Evolutionary conservation across 2,113 vertebrate species (phyloP).

Genomic region (Oreochromis niloticus): DNA sequence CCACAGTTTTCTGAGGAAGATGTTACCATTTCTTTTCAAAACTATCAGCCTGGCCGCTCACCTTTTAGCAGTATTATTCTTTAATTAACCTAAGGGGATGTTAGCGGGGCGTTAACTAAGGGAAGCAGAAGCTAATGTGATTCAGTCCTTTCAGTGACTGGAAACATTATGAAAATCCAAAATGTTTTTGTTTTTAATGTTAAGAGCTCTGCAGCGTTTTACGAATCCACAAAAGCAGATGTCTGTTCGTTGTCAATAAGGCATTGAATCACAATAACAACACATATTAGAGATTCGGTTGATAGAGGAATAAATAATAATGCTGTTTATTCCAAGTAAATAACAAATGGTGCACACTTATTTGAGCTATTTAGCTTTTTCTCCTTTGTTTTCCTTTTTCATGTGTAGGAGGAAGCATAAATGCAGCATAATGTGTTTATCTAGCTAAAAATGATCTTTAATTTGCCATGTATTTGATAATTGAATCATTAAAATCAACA

Average conservation of each 20-base stretch:
- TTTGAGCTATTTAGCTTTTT: background rate
- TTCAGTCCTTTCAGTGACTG: constrained; percentile 37
- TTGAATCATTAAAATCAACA: background rate
- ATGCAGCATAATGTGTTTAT: background rate
- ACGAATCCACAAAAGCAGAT: constrained; percentile 8
- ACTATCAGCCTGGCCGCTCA: constrained; percentile 14
- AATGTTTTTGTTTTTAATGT: constrained; percentile 40
- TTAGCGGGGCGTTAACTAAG: constrained; percentile 9
- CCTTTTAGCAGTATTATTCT: constrained; percentile 39
- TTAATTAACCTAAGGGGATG: constrained; percentile 23
- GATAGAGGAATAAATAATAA: constrained; percentile 6
- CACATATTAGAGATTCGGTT: constrained; percentile 1
- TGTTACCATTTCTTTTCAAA: background rate
- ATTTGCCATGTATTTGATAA: background rate
- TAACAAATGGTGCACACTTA: background rate
- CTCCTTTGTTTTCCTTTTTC: background rate
- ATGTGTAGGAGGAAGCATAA: background rate
- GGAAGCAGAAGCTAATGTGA: constrained; percentile 38
- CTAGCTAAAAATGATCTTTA: background rate
- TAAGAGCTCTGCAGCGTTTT: background rate
- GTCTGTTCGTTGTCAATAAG: constrained; percentile 20
- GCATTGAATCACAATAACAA: constrained; percentile 17
- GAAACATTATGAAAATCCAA: constrained; percentile 34
- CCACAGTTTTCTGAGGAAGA: background rate
- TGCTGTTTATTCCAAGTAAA: background rate